Base-by-base conservation (phyloP, 2,888 invertebrate species). In the Choreutis nemorana region DNA sequence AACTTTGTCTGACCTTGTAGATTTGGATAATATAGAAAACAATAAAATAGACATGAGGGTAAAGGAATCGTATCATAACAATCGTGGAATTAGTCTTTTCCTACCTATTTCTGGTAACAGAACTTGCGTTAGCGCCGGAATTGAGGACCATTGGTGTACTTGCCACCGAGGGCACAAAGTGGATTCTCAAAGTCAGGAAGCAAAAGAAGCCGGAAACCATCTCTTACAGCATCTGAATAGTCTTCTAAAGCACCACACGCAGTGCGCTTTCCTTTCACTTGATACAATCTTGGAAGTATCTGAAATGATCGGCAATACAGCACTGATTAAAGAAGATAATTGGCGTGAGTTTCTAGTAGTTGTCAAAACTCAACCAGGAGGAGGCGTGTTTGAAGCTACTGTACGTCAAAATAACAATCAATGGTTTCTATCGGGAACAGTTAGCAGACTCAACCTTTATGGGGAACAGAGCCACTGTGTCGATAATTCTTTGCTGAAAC, bases 141-240 rank as follows among this genome's bases (percentile, higher is more conserved):
- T 97, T 33, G 84, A 87, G 0, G 85, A 87, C 14, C 91, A 94
- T 55, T 96, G 90, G 89, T 96, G 96, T 59, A 90, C 92, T 12
- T 96, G 96, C 42, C 89, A 91, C 49, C 82, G 82, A 33, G 85
- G 84, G 29, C 67, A 66, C 28, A 81, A 83, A 39, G 51, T 91
- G 10, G 53, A 79, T 1, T 63, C 67, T 1, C 73, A 81, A 15
- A 82, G 85, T 39, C 43, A 59, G 0, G 55, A 65, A 5, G 87
- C 89, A 0, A 54, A 66, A 4, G 70, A 83, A 22, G 86, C 85
- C 0, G 86, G 87, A 0, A 51, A 68, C 1, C 82, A 82, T 39
- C 63, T 91, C 14, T 81, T 93, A 1, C 53, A 65, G 4, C 70
- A 84, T 37, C 77, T 94, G 22, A 94, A 93, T 52, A 39, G 53